These are phyloP conservation scores for Reticulitermes speratus DNA, from an alignment of 1,140 invertebrate species.

Conservation along the genomic window DNA sequence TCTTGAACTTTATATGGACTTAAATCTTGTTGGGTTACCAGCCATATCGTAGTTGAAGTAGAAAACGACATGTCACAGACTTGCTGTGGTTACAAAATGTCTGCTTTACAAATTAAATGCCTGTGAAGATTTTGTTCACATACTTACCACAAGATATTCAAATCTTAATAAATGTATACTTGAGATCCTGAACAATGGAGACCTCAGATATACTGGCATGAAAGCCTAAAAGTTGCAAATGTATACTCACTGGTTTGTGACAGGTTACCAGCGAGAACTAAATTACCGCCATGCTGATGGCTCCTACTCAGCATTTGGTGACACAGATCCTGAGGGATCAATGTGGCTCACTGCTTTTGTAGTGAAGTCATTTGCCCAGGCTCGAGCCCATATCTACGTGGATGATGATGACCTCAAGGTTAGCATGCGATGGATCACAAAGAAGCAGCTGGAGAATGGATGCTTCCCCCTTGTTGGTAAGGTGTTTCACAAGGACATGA, in stretches of 20 bases:
- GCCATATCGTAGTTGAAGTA: too few species aligned
- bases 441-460: slow-evolving; percentile 71
- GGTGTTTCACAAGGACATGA: slow-evolving; percentile 73
- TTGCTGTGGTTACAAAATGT: too few species aligned
- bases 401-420: slow-evolving; percentile 63
- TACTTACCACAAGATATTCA: too few species aligned
- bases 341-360: slow-evolving; percentile 86
- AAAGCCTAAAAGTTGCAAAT: too few species aligned
- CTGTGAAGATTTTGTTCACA: too few species aligned
- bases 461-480: slow-evolving; percentile 75
- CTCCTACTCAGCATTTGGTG: slow-evolving; percentile 80
- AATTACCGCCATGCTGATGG: slow-evolving; percentile 72
- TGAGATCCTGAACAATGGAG: too few species aligned
- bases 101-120: too few species aligned
- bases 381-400: slow-evolving; percentile 63
- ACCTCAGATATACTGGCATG: too few species aligned
- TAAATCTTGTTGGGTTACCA: too few species aligned
- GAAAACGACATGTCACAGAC: too few species aligned
- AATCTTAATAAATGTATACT: too few species aligned
- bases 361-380: slow-evolving; percentile 68
- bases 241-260: background rate
- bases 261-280: slow-evolving; percentile 74
- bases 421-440: slow-evolving; percentile 69
- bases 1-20: too few species aligned
- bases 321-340: slow-evolving; percentile 61